Percentiles rank a stretch among this genome's conserved stretches.
Conservation (phyloP, 2,888 invertebrate species). For the Branchipolynoe longqiensis region DNA sequence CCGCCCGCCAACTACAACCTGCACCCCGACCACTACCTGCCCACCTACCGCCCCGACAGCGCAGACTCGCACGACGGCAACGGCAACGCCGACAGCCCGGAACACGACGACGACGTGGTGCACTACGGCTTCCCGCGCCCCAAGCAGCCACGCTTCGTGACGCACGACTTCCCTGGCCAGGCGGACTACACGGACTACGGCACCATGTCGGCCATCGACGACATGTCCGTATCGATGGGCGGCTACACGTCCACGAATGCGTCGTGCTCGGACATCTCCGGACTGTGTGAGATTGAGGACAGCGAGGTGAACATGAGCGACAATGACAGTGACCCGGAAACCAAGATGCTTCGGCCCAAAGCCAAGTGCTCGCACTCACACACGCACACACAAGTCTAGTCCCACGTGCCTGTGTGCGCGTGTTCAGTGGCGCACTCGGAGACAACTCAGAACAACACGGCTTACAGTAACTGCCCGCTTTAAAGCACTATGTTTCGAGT, state of each 20-base stretch:
- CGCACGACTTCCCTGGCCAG: conserved; percentile 49
- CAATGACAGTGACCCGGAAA: conserved; percentile 71
- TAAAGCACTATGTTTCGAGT: conserved; percentile 24
- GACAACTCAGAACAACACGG: not conserved
- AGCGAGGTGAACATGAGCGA: conserved; percentile 80
- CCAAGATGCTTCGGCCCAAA: conserved; percentile 40
- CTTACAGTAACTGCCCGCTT: not conserved
- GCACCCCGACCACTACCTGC: conserved; percentile 92
- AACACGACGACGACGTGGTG: conserved; percentile 75
- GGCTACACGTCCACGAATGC: conserved; percentile 84
- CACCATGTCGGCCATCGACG: conserved; percentile 83
- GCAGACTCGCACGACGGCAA: conserved; percentile 66
- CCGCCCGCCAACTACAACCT: conserved; percentile 86
- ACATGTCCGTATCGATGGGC: conserved; percentile 87
- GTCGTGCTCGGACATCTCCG: conserved; percentile 93
- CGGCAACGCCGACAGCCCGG: conserved; percentile 65
- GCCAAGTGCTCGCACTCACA: conserved; percentile 15
- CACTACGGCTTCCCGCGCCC: conserved; percentile 80
- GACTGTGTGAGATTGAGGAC: conserved; percentile 94
- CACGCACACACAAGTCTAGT: conserved; percentile 54
- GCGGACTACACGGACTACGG: conserved; percentile 33
- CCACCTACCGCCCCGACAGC: conserved; percentile 81
- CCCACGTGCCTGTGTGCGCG: not conserved
- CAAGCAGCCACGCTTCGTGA: conserved; percentile 65
- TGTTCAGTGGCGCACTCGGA: not conserved